Base-by-base conservation (phyloP, 2,888 invertebrate species). In the Gastracanthus pulcherrimus region DNA sequence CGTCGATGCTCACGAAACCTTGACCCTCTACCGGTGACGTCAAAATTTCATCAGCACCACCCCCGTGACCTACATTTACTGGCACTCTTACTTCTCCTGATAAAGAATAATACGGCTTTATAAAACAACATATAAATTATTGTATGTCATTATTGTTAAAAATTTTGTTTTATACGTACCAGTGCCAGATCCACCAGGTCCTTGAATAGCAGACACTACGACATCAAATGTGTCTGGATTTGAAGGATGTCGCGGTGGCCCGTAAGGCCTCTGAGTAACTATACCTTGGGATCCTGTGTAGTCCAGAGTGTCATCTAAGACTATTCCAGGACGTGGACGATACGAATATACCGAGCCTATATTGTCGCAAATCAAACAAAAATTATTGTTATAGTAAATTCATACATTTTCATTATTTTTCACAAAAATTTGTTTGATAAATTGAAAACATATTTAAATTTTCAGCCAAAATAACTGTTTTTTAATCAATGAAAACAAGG, bases 1-100 rank as follows among this genome's bases (percentile, higher is more conserved):
- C 98, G 89, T 98, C 97, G 80, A 98, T 98, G 31, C 97, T 97
- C 19, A 98, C 98, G 91, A 97, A 97, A 34, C 97, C 96, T 88
- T 97, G 96, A 66, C 95, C 95, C 23, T 96, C 96, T 6, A 95
- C 94, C 3, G 96, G 94, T 0, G 96, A 95, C 13, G 92, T 92
- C 2, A 97, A 94, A 74, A 97, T 97, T 67, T 97, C 96, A 87
- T 96, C 96, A 26, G 89, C 91, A 70, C 88, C 86, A 13, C 92
- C 89, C 0, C 84, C 85, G 16, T 86, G 87, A 3, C 80, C 84
- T 13, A 91, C 86, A 5, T 87, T 88, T 0, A 89, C 82, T 0
- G 91, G 88, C 1, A 91, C 89, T 82, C 90, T 87, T 0, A 91
- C 87, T 38, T 89, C 88, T 19, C 90, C 91, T n/a, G 36, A n/a